Base-by-base conservation (phyloP, 2,797 vertebrate species). In the Acomys russatus region DNA sequence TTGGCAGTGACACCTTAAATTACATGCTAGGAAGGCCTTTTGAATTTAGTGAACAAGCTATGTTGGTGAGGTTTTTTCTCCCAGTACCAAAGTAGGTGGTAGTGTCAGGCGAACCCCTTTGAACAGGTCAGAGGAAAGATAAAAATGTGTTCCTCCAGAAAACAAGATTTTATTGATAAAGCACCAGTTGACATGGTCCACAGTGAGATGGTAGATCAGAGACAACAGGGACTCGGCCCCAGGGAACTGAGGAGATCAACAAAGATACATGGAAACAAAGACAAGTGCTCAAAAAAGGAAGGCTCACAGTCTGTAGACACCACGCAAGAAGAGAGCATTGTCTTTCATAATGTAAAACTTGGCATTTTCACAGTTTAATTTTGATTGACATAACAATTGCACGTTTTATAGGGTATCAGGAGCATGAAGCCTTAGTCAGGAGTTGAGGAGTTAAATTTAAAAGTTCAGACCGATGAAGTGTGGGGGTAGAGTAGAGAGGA, bases 1-100 rank as follows among this genome's bases (percentile, higher is more conserved):
- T 95, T 92, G 94, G 94, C 94, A 84, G 11, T 33, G 30, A 92
- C 83, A 94, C 61, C 70, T 94, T 93, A 88, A 59, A 73, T 96
- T 61, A 82, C 2, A 76, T 56, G 20, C 51, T 74, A 63, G 12
- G 22, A n/a, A 92, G 64, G 54, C 30, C 79, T 94, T 68, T 68
- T 49, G 17, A 90, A 88, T 87, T 94, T 85, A 95, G 51, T 38
- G 51, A 96, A 91, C 5, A 56, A 90, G 59, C 18, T 22, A 22
- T 63, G 44, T 4, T 11, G 0, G 56, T 11, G 63, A 11, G 20
- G 30, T 28, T 82, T 96, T 83, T 90, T 76, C 23, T 33, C 17
- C 10, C 10, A 85, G 33, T 22, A 6, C 9, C 35, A 28, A 73
- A 38, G 56, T 63, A 77, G 59, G 38, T 68, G 23, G 30, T 61